These are phyloP conservation scores for Lampropteryx suffumata DNA, from an alignment of 2,888 invertebrate species.

Conservation along the genomic window DNA sequence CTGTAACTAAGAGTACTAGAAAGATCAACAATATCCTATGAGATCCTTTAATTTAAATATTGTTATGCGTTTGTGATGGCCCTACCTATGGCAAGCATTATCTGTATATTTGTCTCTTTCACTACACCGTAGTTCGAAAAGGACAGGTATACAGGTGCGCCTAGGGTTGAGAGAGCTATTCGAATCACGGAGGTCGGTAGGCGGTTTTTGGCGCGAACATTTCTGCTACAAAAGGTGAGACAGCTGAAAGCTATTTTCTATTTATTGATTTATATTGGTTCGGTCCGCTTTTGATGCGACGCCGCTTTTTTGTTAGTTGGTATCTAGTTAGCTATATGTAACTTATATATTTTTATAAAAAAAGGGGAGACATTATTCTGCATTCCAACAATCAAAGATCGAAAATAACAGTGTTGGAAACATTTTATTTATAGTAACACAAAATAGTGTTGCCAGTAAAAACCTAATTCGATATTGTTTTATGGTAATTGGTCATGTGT, in stretches of 20 bases:
- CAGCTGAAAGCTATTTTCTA: background rate
- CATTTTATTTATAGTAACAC: no score
- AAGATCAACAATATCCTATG: no score
- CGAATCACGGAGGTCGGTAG: constrained; percentile 11
- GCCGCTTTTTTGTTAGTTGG: background rate
- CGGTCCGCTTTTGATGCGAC: constrained; percentile 6
- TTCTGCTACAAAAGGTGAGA: constrained; percentile 22
- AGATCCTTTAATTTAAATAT: background rate
- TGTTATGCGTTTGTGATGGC: constrained; percentile 5
- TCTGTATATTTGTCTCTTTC: constrained; percentile 9
- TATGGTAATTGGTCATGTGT: no score
- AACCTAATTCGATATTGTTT: background rate
- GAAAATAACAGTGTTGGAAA: no score
- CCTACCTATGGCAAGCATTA: background rate
- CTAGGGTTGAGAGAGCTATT: constrained; percentile 9
- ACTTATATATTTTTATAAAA: no score
- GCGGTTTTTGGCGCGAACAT: constrained; percentile 9
- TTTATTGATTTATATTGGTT: constrained; percentile 8
- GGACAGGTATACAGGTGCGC: constrained; percentile 16
- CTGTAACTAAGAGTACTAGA: no score
- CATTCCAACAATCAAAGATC: no score
- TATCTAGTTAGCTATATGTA: background rate
- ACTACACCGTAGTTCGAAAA: constrained; percentile 4
- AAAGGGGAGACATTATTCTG: no score
- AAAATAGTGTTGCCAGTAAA: no score